These are phyloP conservation scores for Antigone vipio DNA, from an alignment of 2,113 vertebrate species.

Conservation along the genomic window DNA sequence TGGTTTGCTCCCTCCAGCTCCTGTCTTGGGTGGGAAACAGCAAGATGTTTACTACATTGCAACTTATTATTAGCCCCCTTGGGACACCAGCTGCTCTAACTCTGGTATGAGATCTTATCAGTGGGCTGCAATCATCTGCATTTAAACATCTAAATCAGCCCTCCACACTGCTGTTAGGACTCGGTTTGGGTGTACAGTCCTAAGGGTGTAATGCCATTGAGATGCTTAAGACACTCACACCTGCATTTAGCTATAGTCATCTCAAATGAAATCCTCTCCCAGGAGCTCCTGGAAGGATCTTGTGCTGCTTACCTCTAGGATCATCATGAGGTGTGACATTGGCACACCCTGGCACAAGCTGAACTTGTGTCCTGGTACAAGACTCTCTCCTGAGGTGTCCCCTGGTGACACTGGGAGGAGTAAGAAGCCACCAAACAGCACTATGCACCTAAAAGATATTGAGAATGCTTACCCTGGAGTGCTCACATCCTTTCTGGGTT, in stretches of 20 bases:
- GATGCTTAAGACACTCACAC: not conserved
- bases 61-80: not conserved
- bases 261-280: not conserved
- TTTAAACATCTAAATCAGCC: not conserved
- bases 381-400: not conserved
- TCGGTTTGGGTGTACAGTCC: not conserved
- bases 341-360: not conserved
- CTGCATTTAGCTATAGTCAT: fast-evolving
- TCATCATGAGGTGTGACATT: not conserved
- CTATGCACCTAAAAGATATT: not conserved
- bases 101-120: not conserved
- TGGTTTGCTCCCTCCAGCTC: not conserved
- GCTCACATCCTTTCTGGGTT: not conserved
- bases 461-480: not conserved
- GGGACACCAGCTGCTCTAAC: not conserved
- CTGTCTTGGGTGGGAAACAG: not conserved
- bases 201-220: not conserved
- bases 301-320: not conserved
- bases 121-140: too few relatives aligned
- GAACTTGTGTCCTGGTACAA: not conserved
- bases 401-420: not conserved
- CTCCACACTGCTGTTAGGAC: not conserved
- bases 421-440: not conserved
- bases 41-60: not conserved
- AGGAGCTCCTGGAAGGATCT: not conserved